phyloP scores from a whole-genome alignment of 2,113 vertebrate genomes.

The Gobiocypris rarus region DNA sequence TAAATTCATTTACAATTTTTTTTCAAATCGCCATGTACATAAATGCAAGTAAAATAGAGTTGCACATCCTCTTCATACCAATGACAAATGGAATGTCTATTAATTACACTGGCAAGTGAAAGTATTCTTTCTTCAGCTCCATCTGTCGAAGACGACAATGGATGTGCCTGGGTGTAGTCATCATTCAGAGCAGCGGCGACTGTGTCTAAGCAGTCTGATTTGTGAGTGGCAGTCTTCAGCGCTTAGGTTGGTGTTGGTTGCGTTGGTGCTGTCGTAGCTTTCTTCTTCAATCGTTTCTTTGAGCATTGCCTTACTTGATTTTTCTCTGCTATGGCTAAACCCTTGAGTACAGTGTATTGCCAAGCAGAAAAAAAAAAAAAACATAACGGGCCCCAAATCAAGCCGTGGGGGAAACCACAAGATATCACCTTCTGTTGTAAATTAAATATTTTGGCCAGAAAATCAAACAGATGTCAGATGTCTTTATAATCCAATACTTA shows the following conservation, averaged over 20 bases:
- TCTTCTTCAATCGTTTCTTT: too few relatives aligned
- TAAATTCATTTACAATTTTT: not conserved
- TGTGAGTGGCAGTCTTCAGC: not conserved
- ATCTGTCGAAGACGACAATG: not conserved
- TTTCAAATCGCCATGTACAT: not conserved
- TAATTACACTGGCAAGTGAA: not conserved
- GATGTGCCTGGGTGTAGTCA: not conserved
- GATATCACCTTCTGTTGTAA: not conserved
- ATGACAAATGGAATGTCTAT: not conserved
- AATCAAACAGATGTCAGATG: not conserved
- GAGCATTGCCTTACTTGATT: too few relatives aligned
- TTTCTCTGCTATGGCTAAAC: too few relatives aligned
- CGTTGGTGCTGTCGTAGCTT: not conserved
- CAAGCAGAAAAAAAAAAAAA: not conserved
- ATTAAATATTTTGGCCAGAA: too few relatives aligned
- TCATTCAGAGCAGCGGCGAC: not conserved
- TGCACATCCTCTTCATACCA: not conserved
- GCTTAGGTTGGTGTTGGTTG: not conserved
- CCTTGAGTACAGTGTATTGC: too few relatives aligned
- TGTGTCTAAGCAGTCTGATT: not conserved
- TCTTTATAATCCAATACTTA: too few relatives aligned
- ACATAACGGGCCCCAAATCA: not conserved
- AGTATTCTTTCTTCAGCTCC: not conserved
- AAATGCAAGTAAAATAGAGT: not conserved
- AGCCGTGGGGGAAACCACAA: not conserved